Conservation (phyloP, 2,888 invertebrate species). For the Chaetogeoica ovagalla region DNA sequence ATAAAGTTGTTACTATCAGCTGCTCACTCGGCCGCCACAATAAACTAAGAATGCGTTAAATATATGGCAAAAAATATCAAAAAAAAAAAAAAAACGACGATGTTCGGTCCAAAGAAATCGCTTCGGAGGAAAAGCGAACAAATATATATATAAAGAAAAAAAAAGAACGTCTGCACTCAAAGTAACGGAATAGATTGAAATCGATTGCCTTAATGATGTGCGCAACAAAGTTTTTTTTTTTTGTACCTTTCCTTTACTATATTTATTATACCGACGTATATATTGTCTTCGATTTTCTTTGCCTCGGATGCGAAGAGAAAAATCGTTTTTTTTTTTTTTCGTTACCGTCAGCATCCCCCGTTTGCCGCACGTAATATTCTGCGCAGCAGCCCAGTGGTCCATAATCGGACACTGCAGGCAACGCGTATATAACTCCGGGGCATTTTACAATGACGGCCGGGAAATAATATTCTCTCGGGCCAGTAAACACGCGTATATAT, state of each 20-base stretch:
- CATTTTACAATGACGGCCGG: conserved; percentile 1
- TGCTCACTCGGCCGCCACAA: no score
- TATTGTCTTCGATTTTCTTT: not conserved
- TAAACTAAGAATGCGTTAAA: no score
- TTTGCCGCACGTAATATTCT: conserved; percentile 24
- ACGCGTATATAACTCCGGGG: not conserved
- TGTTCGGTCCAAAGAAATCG: no score
- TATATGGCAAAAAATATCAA: no score
- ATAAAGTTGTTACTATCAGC: no score
- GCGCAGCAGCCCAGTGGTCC: not conserved
- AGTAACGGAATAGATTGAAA: conserved; percentile 46
- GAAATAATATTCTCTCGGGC: not conserved
- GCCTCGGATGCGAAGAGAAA: not conserved
- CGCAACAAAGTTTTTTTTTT: no score
- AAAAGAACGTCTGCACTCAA: not conserved
- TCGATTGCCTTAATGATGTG: conserved; percentile 31
- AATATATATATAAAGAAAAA: no score
- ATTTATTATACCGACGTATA: no score
- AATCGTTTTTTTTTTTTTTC: conserved; percentile 15
- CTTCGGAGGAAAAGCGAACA: not conserved
- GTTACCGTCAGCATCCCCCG: not conserved
- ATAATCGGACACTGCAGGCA: conserved; percentile 4
- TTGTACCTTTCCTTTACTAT: not conserved
- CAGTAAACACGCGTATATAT: not conserved
- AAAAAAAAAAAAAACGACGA: no score